These are phyloP conservation scores for Leptodirus hochenwartii DNA, from an alignment of 2,888 invertebrate species.

Conservation along the genomic window DNA sequence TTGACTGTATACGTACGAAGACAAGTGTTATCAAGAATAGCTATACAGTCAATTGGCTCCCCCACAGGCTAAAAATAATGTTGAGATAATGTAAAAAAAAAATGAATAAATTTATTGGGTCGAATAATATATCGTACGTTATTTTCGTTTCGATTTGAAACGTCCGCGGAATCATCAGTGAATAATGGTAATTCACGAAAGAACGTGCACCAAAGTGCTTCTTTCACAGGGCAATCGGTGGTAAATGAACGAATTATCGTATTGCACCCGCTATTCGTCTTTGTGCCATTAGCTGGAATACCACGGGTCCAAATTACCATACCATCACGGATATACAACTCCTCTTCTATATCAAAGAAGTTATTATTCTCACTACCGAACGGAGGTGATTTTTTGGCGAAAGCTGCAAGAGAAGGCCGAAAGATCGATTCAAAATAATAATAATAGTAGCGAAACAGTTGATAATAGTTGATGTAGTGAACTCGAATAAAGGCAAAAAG, in stretches of 20 bases:
- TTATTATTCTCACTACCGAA: too few species aligned
- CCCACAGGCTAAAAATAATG: conserved; percentile 23
- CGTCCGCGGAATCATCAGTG: too few species aligned
- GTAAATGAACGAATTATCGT: conserved; percentile 56
- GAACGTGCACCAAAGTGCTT: conserved; percentile 57
- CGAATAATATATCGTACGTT: too few species aligned
- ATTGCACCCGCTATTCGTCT: conserved; percentile 33
- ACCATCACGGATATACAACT: conserved; percentile 69
- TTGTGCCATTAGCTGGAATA: conserved; percentile 32
- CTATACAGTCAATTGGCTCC: conserved; percentile 43
- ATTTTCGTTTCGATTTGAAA: too few species aligned
- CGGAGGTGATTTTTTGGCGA: too few species aligned
- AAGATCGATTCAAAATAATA: too few species aligned
- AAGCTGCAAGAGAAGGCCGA: too few species aligned
- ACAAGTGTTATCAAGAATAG: conserved; percentile 56
- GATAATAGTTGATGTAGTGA: too few species aligned
- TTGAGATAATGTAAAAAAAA: background rate
- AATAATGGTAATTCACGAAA: conserved; percentile 34
- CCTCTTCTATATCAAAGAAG: conserved; percentile 48
- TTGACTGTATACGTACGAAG: conserved; percentile 60
- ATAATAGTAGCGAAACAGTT: too few species aligned
- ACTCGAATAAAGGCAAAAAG: too few species aligned
- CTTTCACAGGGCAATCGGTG: conserved; percentile 62
- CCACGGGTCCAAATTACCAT: conserved; percentile 69
- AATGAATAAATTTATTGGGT: background rate